Base-by-base conservation (phyloP, 1,140 invertebrate genomes). In the Neelides sp. region DNA sequence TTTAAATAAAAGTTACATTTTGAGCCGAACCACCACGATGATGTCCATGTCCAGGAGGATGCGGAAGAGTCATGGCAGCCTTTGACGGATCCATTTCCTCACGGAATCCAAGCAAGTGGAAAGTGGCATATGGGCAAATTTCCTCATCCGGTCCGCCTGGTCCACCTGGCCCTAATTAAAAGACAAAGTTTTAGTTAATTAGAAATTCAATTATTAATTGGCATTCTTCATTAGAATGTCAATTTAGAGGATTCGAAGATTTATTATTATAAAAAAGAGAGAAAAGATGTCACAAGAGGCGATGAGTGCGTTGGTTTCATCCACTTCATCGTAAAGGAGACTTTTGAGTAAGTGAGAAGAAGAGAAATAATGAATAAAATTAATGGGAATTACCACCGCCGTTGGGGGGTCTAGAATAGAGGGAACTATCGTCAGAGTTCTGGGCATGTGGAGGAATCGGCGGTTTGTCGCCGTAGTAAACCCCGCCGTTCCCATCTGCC, bases 31-130 rank as follows among this genome's bases (percentile, higher is more conserved):
- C 84, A 49, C 82, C 82, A 50, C 85, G 77, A 37, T 83, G 85
- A 68, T 88, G 84, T 36, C 78, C 78, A 61, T 78, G 78, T 4
- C 66, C 72, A 55, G 69, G 70, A 62, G 85, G 83, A 66, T 88
- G 83, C 0, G 85, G 85, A 76, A 90, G 86, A 24, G 85, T 89
- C 69, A 89, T 82, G 74, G 80, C 78, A 22, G 83, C 82, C 70
- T 88, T 88, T 65, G 75, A 82, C 15, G 86, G 85, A 66, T 90
- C 86, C 84, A 90, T 89, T 76, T 92, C 87, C 67, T 92, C 87
- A 57, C 87, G 82, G 80, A 92, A 91, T 59, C 87, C 87, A 41
- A 92, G 75, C 58, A 92, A 73, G 66, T 92, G 87, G 80, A 92
- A 92, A 13, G 87, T 92, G 2, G 87, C 87, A 69, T 92, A 92